A percentile compares a stretch with the other conserved stretches of the same genome.
These are phyloP conservation scores for Megathymus violae DNA, from an alignment of 1,140 invertebrate species.

Conservation along the genomic window DNA sequence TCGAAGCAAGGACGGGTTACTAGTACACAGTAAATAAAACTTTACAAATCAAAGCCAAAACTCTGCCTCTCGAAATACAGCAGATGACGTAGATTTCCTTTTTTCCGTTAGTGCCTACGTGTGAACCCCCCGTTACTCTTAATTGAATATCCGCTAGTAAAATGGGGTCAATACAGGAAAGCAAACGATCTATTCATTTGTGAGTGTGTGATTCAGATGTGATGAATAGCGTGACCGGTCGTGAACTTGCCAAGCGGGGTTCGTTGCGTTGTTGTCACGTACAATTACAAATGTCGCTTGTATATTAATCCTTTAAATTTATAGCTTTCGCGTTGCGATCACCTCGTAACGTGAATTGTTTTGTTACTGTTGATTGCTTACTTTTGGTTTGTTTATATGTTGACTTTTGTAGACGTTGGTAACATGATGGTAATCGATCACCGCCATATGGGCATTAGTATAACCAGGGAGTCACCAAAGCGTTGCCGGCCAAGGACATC, in stretches of 20 bases:
- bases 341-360: too few species aligned
- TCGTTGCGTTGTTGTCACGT: conserved; percentile 44
- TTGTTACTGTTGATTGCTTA: too few species aligned
- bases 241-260: conserved; percentile 52
- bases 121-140: conserved; percentile 1
- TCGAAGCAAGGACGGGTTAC: too few species aligned
- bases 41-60: neutral
- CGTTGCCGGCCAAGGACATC: too few species aligned
- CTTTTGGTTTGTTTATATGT: too few species aligned
- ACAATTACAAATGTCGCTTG: conserved; percentile 47
- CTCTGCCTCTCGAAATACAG: neutral
- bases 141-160: conserved; percentile 31
- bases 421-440: too few species aligned
- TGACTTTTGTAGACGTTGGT: too few species aligned
- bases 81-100: neutral
- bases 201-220: conserved; percentile 41
- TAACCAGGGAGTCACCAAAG: too few species aligned
- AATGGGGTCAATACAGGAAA: conserved; percentile 28
- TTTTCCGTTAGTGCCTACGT: conserved; percentile 5
- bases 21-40: too few species aligned
- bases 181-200: conserved; percentile 9
- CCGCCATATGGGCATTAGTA: too few species aligned
- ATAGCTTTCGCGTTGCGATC: too few species aligned
- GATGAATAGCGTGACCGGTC: conserved; percentile 49
- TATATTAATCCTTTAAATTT: conserved; percentile 33